Conservation (phyloP, 1,140 invertebrate genomes). For the fruit fly (Drosophila melanogaster) region Release_6_plus_ISO1_MT NC_004354.4:8160001-8160500, state of each 20-base stretch:
- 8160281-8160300: not conserved
- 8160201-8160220: not conserved
- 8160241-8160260: not conserved
- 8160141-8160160: conserved; percentile 3
- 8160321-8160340: not conserved
- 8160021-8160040: conserved; percentile 11
- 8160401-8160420: conserved; percentile 8
- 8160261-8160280: rapidly evolving
- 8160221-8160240: not conserved
- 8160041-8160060: conserved; percentile 3
- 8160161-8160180: not conserved
- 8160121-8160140: conserved; percentile 1
- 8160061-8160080: conserved; percentile 1
- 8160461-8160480: conserved; percentile 11
- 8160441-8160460: conserved; percentile 31
- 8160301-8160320: not conserved
- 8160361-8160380: conserved; percentile 2
- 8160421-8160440: conserved; percentile 32
- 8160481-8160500: conserved; percentile 28
- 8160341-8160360: not conserved
- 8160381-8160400: conserved; percentile 2
- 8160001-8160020: not conserved
- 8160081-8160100: not conserved
- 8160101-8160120: conserved; percentile 3
- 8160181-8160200: not conserved